Evolutionary conservation across 2,797 vertebrate species (phyloP).

Genomic region (Dromococcyx pavoninus): DNA sequence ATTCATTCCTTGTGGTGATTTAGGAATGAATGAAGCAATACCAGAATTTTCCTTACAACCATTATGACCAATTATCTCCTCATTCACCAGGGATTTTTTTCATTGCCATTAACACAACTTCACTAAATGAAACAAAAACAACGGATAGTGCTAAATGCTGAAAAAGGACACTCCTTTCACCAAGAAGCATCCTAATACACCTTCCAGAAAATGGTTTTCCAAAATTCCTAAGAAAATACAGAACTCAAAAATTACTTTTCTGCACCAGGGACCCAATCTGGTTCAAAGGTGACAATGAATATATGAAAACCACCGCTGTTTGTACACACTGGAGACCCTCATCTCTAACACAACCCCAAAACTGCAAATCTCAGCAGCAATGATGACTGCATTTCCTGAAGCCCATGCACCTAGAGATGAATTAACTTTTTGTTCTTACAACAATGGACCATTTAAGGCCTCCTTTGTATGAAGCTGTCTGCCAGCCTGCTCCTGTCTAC

Average conservation of each 20-base stretch:
- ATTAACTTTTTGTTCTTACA: background rate
- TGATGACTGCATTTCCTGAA: background rate
- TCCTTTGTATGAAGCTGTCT: background rate
- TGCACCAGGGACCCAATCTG: background rate
- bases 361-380: background rate
- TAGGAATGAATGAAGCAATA: background rate
- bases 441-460: accelerated
- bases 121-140: background rate
- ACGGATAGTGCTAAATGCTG: accelerated
- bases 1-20: background rate
- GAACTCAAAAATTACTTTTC: background rate
- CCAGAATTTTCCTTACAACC: background rate
- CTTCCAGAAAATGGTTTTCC: background rate
- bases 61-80: background rate
- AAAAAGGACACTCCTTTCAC: accelerated
- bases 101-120: background rate
- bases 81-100: background rate
- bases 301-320: background rate
- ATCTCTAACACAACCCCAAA: background rate
- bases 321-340: background rate
- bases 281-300: accelerated
- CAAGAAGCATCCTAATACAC: background rate
- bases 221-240: background rate
- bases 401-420: too few species aligned
- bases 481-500: background rate